Conservation (phyloP, 1,140 invertebrate genomes). For the Caligus rogercresseyi region DNA sequence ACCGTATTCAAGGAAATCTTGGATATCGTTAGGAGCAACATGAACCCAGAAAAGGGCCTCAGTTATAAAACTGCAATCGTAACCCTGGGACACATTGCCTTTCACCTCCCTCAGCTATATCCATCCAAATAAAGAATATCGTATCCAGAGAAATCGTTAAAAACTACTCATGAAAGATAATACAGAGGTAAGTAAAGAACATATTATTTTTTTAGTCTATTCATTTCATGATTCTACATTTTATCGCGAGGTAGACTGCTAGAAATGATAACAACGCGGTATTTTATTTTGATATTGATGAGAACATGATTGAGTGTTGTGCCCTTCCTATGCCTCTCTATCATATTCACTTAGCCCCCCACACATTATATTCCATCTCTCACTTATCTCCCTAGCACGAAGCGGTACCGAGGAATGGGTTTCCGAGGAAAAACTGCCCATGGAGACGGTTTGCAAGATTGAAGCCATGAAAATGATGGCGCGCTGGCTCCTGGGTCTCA, state of each 20-base stretch:
- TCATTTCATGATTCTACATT: background rate
- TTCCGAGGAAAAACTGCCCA: constrained; percentile 61
- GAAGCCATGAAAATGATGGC: constrained; percentile 91
- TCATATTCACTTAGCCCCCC: too few species aligned
- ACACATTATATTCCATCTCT: too few species aligned
- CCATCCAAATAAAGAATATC: constrained; percentile 75
- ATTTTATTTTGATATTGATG: background rate
- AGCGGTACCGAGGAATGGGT: constrained; percentile 44
- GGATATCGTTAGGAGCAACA: constrained; percentile 34
- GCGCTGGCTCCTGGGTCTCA: constrained; percentile 78
- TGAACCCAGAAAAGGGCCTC: constrained; percentile 12
- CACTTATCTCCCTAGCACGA: too few species aligned
- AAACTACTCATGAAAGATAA: constrained; percentile 71
- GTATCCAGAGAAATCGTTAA: constrained; percentile 87
- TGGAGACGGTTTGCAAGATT: constrained; percentile 73
- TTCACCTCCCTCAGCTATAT: constrained; percentile 69
- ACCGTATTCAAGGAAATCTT: constrained; percentile 67
- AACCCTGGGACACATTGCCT: constrained; percentile 75
- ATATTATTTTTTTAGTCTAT: background rate
- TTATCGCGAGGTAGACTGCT: too few species aligned
- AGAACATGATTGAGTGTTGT: background rate
- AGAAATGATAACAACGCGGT: too few species aligned
- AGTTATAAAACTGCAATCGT: constrained; percentile 84
- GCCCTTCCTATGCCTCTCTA: background rate
- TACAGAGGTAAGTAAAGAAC: constrained; percentile 13